Evolutionary conservation across 2,797 vertebrate species (phyloP).

Genomic region (Syncerus caffer): DNA sequence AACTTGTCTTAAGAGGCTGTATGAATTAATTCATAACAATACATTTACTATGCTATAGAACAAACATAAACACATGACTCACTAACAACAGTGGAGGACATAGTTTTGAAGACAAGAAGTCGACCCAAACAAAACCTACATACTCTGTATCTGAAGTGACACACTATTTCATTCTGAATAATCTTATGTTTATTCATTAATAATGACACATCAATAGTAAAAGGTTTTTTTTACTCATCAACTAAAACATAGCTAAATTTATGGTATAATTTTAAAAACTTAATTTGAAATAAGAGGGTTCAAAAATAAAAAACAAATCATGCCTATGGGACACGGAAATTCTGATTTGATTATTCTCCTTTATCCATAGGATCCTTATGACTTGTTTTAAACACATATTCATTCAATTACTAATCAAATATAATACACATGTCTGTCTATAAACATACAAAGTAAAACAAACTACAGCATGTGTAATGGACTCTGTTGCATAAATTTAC

Average conservation of each 20-base stretch:
- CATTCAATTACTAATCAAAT: background rate
- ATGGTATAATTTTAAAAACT: background rate
- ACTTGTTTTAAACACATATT: background rate
- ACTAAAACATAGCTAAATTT: slow-evolving; percentile 3
- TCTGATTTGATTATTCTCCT: background rate
- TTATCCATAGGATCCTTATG: background rate
- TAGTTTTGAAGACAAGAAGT: slow-evolving; percentile 27
- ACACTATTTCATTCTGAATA: slow-evolving; percentile 66
- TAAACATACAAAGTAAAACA: background rate
- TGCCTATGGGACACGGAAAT: background rate
- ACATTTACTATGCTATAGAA: slow-evolving; percentile 38
- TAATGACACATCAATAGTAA: background rate
- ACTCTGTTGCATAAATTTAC: background rate
- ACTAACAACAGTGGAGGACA: slow-evolving; percentile 21
- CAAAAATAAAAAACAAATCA: background rate
- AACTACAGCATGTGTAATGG: background rate
- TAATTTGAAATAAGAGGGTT: background rate
- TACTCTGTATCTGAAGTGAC: slow-evolving; percentile 69
- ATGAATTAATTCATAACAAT: slow-evolving; percentile 33
- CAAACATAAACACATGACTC: slow-evolving; percentile 54
- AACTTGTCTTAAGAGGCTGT: background rate
- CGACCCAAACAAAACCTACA: slow-evolving; percentile 40
- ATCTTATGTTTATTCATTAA: slow-evolving; percentile 15
- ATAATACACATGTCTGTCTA: background rate
- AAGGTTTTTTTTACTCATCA: background rate